Evolutionary conservation across 2,888 invertebrate species (phyloP).

Genomic region (Mesoligia furuncula): DNA sequence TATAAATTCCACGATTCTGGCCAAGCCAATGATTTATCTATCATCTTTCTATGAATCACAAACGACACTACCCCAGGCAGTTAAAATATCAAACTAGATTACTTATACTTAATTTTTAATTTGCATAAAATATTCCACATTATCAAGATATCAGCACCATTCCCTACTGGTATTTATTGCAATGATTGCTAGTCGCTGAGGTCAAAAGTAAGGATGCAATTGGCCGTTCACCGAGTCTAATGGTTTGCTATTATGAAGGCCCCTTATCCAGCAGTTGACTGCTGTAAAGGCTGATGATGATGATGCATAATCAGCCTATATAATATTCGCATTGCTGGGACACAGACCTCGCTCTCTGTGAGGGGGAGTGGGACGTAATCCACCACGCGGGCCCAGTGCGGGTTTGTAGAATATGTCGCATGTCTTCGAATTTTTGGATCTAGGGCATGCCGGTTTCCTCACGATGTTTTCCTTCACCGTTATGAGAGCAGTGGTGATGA

Average conservation of each 20-base stretch:
- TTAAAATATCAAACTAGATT: conserved; percentile 8
- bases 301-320: not conserved
- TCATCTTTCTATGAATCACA: not conserved
- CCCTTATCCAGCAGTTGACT: not conserved
- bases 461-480: no score
- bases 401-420: no score
- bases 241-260: not conserved
- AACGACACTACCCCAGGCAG: not conserved
- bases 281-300: not conserved
- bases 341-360: no score
- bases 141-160: not conserved
- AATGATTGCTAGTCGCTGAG: not conserved
- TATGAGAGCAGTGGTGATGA: no score
- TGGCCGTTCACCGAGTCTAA: not conserved
- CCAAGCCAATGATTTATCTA: not conserved
- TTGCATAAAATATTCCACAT: conserved; percentile 2
- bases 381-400: no score
- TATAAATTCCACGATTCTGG: not conserved
- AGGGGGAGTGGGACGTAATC: no score
- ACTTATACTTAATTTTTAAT: not conserved
- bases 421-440: no score
- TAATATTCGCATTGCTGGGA: no score
- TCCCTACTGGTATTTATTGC: conserved; percentile 14
- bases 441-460: no score
- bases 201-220: not conserved